Percentiles rank a stretch among this genome's conserved stretches.
These are phyloP conservation scores for Pteruthius melanotis DNA, from an alignment of 2,113 vertebrate genomes.

Conservation along the genomic window DNA sequence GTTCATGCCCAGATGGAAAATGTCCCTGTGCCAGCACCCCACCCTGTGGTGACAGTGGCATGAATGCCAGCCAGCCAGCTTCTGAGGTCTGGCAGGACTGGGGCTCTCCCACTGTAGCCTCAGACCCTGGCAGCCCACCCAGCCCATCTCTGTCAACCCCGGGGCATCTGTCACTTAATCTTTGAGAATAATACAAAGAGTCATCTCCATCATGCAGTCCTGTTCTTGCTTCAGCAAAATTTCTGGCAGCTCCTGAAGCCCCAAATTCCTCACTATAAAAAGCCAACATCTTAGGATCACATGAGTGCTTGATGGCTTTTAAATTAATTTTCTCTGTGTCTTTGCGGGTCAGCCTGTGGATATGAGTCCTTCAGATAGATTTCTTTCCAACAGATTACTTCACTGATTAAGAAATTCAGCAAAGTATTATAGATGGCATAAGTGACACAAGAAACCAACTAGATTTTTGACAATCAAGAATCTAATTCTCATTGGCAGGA, in stretches of 20 bases:
- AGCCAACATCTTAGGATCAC: neutral
- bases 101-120: neutral
- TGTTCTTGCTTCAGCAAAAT: neutral
- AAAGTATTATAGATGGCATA: neutral
- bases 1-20: neutral
- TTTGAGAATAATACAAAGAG: neutral
- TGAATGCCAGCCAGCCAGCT: neutral
- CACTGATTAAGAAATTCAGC: neutral
- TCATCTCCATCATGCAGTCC: neutral
- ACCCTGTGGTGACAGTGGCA: rapidly evolving
- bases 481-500: neutral
- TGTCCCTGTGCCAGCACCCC: neutral
- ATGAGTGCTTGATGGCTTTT: neutral
- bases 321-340: neutral
- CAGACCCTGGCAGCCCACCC: neutral
- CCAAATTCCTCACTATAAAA: neutral
- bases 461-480: neutral
- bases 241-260: neutral
- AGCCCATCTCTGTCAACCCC: too few species aligned
- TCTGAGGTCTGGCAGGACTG: neutral
- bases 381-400: neutral
- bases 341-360: neutral
- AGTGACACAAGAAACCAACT: neutral
- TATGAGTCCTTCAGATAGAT: neutral
- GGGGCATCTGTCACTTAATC: neutral